Conservation (phyloP, 2,888 invertebrate genomes). For the Metellina segmentata region DNA sequence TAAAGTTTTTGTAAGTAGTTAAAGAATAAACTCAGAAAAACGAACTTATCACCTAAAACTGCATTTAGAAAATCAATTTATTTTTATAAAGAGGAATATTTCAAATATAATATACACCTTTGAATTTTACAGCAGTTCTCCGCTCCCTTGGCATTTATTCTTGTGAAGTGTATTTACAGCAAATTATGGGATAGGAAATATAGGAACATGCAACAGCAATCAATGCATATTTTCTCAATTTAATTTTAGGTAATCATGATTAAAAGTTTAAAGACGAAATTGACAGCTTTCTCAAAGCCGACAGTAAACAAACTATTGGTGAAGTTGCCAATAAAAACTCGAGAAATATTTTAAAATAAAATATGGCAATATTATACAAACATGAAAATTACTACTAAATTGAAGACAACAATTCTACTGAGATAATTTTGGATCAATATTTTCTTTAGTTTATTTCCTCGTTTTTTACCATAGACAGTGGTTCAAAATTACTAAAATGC, state of each 20-base stretch:
- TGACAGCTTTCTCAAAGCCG: slow-evolving; percentile 39
- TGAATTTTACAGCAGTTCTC: slow-evolving; percentile 73
- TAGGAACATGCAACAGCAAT: slow-evolving; percentile 39
- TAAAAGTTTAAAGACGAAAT: slow-evolving; percentile 25
- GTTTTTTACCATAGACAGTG: too few species aligned
- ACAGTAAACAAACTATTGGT: slow-evolving; percentile 40
- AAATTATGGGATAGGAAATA: slow-evolving; percentile 40
- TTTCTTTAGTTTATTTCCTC: too few species aligned
- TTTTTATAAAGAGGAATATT: neutral
- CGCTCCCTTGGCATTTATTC: slow-evolving; percentile 74
- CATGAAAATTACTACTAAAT: neutral
- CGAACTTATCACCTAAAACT: too few species aligned
- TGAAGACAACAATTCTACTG: neutral
- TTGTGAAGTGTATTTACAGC: slow-evolving; percentile 38
- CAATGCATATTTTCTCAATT: slow-evolving; percentile 13
- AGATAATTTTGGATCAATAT: neutral
- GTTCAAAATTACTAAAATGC: too few species aligned
- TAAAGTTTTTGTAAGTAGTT: too few species aligned
- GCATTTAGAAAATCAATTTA: too few species aligned
- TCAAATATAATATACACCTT: slow-evolving; percentile 39
- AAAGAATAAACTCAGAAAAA: too few species aligned
- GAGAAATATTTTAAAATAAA: neutral
- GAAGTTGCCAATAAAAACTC: slow-evolving; percentile 4
- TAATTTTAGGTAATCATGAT: slow-evolving; percentile 49
- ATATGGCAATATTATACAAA: too few species aligned